Evolutionary conservation across 2,888 invertebrate species (phyloP).

Genomic region (Anodontia alba): DNA sequence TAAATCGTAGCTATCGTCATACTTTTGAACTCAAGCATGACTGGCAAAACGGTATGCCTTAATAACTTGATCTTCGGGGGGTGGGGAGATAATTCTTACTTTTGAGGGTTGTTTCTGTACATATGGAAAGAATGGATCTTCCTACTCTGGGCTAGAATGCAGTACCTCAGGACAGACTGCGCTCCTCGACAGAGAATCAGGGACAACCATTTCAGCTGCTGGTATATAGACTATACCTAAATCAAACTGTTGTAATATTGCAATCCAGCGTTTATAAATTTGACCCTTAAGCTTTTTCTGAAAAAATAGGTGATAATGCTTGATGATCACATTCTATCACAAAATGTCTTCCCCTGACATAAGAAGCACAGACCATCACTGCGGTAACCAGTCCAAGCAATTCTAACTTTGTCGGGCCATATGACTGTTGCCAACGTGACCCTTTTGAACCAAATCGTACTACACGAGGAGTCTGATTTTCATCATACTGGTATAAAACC

Average conservation of each 20-base stretch:
- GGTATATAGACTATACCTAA: slow-evolving; percentile 21
- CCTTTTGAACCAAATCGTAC: slow-evolving; percentile 47
- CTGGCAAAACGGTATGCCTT: neutral
- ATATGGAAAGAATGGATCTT: slow-evolving; percentile 28
- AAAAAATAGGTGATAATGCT: slow-evolving; percentile 25
- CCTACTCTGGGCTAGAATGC: slow-evolving; percentile 21
- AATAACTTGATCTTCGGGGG: neutral
- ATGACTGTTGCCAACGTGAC: slow-evolving; percentile 37
- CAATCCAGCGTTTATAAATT: slow-evolving; percentile 25
- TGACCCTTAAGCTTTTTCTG: slow-evolving; percentile 31
- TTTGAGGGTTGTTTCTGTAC: neutral
- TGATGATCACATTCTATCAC: slow-evolving; percentile 34
- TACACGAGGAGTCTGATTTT: slow-evolving; percentile 18
- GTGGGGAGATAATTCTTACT: slow-evolving; percentile 9
- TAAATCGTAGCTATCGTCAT: neutral
- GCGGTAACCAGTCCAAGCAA: slow-evolving; percentile 45
- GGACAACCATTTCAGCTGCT: slow-evolving; percentile 23
- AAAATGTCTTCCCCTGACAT: neutral
- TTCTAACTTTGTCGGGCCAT: slow-evolving; percentile 55
- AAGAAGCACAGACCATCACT: slow-evolving; percentile 19
- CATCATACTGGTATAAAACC: slow-evolving; percentile 51
- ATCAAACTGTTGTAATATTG: slow-evolving; percentile 30
- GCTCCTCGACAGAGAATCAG: slow-evolving; percentile 19
- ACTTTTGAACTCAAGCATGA: neutral
- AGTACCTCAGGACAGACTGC: neutral